Base-by-base conservation (phyloP, 1,140 invertebrate genomes). In the Piezodorus guildinii region DNA sequence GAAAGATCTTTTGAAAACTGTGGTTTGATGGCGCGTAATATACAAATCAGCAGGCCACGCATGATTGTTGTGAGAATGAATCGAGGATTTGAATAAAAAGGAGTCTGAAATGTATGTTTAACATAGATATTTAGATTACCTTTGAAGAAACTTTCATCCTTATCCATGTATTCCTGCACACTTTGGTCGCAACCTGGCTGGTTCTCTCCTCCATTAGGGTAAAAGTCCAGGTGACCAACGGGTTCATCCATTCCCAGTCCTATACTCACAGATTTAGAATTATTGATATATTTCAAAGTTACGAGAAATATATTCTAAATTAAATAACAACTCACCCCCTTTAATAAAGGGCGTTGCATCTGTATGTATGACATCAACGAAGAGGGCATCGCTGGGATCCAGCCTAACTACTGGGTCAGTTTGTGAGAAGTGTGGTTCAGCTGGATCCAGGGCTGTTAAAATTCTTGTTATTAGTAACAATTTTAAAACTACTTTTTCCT, bases 361-460 rank as follows among this genome's bases (percentile, higher is more conserved):
- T 3, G 91, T 91, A 72, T 96, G 93, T 65, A 94, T 86, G 1
- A 91, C 81, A 70, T 91, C 91, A 1, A 95, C 91, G 71, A 87
- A 94, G 45, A 83, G 76, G 0, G 91, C 91, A 72, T 96, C 94
- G 14, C 82, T 81, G 15, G 84, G 82, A 74, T 96, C 92, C 16
- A 96, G 76, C 0, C 91, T 81, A 0, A 94, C 90, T 66, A 89
- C 80, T 8, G 85, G 80, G 56, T 85, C 81, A 0, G 89, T 87
- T 66, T 88, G 85, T 68, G 87, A 86, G 75, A 96, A 96, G 72
- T 94, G 86, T 0, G 94, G 94, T 64, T 91, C 90, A 0, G 94
- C 94, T 0, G 94, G 93, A 76, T 97, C 94, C 68, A 96, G 70
- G 2, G 89, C 92, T 73, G 79, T 39, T 39, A 30, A 30, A 30